Evolutionary conservation across 35 echinoderm and acorn worm genomes (phyloP).

Genomic region (Heliocidaris tuberculata): DNA sequence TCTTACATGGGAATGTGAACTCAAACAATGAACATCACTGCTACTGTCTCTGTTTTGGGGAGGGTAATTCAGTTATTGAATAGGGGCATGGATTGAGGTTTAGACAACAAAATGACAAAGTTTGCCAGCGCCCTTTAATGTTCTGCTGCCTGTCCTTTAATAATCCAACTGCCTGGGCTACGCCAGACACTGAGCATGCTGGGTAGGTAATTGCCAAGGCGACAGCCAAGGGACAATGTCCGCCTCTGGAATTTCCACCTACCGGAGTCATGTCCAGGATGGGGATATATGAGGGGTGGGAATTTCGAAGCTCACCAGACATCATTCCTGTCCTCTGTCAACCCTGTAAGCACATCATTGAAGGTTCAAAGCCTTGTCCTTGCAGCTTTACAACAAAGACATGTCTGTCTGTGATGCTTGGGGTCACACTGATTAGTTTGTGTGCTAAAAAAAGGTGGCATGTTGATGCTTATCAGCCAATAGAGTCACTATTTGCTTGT

Average conservation of each 20-base stretch:
- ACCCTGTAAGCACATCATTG: not conserved
- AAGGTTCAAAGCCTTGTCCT: too few species aligned
- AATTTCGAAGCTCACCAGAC: not conserved
- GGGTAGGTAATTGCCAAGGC: constrained; percentile 44
- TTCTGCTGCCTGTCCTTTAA: not conserved
- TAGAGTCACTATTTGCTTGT: not conserved
- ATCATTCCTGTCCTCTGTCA: not conserved
- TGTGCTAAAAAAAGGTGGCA: not conserved
- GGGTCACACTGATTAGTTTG: not conserved
- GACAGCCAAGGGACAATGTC: constrained; percentile 31
- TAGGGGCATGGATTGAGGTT: not conserved
- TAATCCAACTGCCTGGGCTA: not conserved
- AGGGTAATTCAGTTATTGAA: not conserved
- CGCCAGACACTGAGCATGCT: constrained; percentile 4
- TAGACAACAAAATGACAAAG: not conserved
- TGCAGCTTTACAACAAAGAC: not conserved
- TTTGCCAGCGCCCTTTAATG: not conserved
- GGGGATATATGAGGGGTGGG: not conserved
- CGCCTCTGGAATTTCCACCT: constrained; percentile 39
- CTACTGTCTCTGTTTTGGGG: not conserved
- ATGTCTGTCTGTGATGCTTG: not conserved
- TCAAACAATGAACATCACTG: not conserved
- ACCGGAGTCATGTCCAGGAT: not conserved
- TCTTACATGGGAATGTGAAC: not conserved
- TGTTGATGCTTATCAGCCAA: not conserved